These are phyloP conservation scores for Oreochromis aureus DNA, from an alignment of 2,113 vertebrate genomes.

Conservation along the genomic window DNA sequence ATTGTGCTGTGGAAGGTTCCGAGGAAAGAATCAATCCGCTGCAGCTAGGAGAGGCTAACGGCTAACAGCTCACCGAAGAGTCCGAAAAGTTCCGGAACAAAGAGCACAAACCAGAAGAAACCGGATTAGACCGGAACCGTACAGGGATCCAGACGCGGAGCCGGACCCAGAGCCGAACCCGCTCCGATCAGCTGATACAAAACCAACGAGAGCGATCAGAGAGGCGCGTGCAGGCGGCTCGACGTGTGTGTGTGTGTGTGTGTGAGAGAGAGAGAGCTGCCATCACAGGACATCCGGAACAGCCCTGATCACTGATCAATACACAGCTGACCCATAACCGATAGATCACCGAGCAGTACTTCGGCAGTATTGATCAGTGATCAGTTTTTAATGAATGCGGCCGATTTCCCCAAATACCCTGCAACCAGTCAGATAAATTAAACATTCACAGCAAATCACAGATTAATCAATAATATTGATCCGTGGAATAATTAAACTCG, in stretches of 20 bases:
- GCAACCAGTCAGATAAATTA: not conserved
- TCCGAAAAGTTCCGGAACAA: constrained; percentile 23
- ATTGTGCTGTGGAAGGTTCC: not conserved
- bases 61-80: not conserved
- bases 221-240: not conserved
- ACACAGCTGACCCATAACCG: not conserved
- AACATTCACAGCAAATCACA: not conserved
- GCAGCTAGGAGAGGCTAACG: not conserved
- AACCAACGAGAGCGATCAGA: not conserved
- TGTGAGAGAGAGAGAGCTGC: not conserved
- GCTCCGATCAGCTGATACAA: not conserved
- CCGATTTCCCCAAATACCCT: not conserved
- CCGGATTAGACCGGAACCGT: not conserved
- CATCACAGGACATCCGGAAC: not conserved
- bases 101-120: not conserved
- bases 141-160: not conserved
- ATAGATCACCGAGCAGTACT: not conserved
- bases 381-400: not conserved
- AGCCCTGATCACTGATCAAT: not conserved
- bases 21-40: not conserved
- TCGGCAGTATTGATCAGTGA: not conserved
- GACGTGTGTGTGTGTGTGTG: not conserved
- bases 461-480: not conserved
- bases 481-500: not conserved
- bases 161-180: not conserved